Conservation (phyloP, 2,797 vertebrate genomes). For the Streptopelia turtur region DNA sequence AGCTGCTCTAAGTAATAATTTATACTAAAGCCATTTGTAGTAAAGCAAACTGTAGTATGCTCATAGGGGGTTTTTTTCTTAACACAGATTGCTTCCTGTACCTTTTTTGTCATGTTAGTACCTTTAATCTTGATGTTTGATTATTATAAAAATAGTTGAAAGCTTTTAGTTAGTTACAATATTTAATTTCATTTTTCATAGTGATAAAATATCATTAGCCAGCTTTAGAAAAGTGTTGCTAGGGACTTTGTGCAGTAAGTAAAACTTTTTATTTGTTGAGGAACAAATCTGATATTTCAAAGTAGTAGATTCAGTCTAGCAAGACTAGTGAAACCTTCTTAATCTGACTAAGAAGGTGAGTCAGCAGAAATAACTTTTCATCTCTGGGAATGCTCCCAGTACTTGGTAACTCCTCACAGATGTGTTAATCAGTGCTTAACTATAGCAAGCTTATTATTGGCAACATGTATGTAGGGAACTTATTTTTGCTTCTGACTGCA, state of each 20-base stretch:
- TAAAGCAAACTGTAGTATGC: background rate
- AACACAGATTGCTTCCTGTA: background rate
- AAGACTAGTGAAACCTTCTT: background rate
- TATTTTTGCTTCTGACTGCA: constrained; percentile 18
- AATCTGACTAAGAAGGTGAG: background rate
- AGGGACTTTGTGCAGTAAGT: background rate
- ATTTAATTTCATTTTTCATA: background rate
- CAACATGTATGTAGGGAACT: background rate
- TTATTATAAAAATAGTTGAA: background rate
- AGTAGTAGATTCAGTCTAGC: background rate
- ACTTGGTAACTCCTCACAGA: background rate
- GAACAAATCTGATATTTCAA: background rate
- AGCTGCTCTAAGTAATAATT: background rate
- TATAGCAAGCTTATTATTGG: background rate
- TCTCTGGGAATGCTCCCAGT: background rate
- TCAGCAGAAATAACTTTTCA: constrained; percentile 6
- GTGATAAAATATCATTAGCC: background rate
- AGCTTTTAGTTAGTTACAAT: background rate
- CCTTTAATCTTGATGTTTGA: background rate
- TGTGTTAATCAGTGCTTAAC: background rate
- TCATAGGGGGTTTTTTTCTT: background rate
- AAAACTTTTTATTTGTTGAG: background rate
- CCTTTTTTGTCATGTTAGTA: background rate
- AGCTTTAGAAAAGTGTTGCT: background rate
- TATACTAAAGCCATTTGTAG: background rate